phyloP scores from a whole-genome alignment of 2,113 vertebrate genomes.

The Meriones unguiculatus region DNA sequence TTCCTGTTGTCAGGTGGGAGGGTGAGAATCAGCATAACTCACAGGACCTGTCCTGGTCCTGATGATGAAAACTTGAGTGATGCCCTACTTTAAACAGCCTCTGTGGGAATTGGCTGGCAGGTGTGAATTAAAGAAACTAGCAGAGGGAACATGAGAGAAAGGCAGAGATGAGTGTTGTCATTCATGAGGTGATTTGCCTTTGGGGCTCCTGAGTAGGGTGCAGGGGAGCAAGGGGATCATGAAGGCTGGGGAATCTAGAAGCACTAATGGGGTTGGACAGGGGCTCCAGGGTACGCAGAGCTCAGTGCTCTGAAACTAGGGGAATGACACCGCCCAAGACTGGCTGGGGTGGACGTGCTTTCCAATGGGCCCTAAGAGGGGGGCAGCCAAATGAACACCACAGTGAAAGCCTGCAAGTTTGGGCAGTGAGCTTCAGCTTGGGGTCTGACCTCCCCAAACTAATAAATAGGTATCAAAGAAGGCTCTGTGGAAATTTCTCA shows the following conservation, averaged over 20 bases:
- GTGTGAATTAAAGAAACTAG: neutral
- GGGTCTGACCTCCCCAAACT: neutral
- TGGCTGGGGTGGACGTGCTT: too few relatives aligned
- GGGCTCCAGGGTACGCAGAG: too few relatives aligned
- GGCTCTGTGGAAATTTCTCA: too few relatives aligned
- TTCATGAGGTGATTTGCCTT: too few relatives aligned
- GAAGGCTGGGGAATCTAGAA: neutral
- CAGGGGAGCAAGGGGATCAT: neutral
- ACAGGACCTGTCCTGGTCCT: neutral
- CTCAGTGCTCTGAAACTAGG: too few relatives aligned
- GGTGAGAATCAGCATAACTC: neutral
- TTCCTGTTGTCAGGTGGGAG: neutral
- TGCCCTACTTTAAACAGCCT: neutral
- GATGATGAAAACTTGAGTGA: neutral
- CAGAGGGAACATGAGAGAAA: too few relatives aligned
- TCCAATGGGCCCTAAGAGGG: too few relatives aligned
- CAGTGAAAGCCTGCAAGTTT: neutral
- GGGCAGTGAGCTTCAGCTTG: neutral
- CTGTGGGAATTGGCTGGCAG: neutral
- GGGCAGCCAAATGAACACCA: neutral
- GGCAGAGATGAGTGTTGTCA: too few relatives aligned
- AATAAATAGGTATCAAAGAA: fast-evolving
- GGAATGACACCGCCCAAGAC: fast-evolving
- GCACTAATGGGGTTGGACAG: too few relatives aligned
- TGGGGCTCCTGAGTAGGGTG: neutral